Base-by-base conservation (phyloP, 2,113 vertebrate genomes). In the Camelus dromedarius region DNA sequence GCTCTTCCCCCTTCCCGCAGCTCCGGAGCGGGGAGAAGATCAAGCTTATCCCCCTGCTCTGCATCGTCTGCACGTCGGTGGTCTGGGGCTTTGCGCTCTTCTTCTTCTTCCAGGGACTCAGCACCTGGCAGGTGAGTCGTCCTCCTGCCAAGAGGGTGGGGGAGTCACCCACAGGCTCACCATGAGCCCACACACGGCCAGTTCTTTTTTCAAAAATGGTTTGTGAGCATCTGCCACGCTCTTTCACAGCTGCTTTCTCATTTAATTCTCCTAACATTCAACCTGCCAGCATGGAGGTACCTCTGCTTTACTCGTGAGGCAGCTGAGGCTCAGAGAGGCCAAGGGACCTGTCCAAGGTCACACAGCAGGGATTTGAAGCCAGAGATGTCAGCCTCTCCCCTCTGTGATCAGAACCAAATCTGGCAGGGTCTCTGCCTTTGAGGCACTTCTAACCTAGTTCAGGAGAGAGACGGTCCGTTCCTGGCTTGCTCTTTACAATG, bases 31-130 rank as follows among this genome's bases (percentile, higher is more conserved):
- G 99, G 0, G 99, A 99, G 95, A 98, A 98, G 50, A 99, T 99
- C 98, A 97, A 99, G 97, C 99, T 99, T 97, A 98, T 99, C 93
- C 98, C 99, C 0, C 89, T 99, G 96, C 99, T 99, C 95, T 99
- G 99, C 95, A 99, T 99, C 70, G 3, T 99, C 84, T 99, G 99
- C 97, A 99, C 99, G 0, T 99, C 99, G 0, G 99, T 99, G 85
- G 99, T 99, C 30, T 99, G 99, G 99, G 99, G 99, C 89, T 99
- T 99, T 0, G 99, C 99, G 0, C 99, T 99, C 73, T 99, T 99
- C 97, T 99, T 99, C 99, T 99, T 99, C 99, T 99, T 99, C 98
- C 99, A 99, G 98, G 99, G 99, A 30, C 99, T 99, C 93, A 99
- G 99, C 98, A 99, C 99, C 73, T 99, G 99, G 99, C 99, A 99